These are phyloP conservation scores for Paralichthys olivaceus DNA, from an alignment of 2,113 vertebrate genomes.

Conservation along the genomic window DNA sequence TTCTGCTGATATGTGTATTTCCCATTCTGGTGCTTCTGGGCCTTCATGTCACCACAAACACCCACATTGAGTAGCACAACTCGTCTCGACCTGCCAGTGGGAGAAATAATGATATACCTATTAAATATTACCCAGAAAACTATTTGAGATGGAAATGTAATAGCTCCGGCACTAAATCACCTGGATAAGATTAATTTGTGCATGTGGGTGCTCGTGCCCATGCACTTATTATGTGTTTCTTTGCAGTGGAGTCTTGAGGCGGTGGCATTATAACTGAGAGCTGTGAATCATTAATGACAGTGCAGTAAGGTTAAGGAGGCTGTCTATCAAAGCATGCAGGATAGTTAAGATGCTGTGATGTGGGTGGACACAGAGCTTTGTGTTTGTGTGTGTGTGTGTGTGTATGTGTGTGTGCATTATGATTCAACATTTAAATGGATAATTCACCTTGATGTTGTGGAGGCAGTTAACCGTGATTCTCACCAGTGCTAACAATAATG, in stretches of 20 bases:
- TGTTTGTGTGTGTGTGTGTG: background rate
- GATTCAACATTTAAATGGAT: conserved; percentile 41
- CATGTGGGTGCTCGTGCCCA: conserved; percentile 17
- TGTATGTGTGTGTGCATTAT: conserved; percentile 29
- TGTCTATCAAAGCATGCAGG: conserved; percentile 60
- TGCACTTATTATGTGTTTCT: conserved; percentile 50
- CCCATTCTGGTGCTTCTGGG: background rate
- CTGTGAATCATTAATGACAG: conserved; percentile 65
- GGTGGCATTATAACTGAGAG: conserved; percentile 44
- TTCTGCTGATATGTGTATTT: conserved; percentile 61
- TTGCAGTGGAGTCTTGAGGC: conserved; percentile 51
- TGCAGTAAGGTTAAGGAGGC: conserved; percentile 54
- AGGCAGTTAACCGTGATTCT: conserved; percentile 12
- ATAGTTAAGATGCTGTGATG: conserved; percentile 36
- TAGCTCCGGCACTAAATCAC: conserved; percentile 24
- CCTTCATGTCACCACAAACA: conserved; percentile 30
- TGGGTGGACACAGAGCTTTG: conserved; percentile 13
- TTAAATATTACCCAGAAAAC: conserved; percentile 35
- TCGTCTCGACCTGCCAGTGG: background rate
- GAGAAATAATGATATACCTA: conserved; percentile 30
- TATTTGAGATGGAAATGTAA: conserved; percentile 43
- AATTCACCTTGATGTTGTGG: conserved; percentile 38
- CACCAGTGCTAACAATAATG: background rate
- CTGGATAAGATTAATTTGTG: conserved; percentile 41
- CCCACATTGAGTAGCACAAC: background rate